A percentile compares a stretch with the other conserved stretches of the same genome.
Evolutionary conservation across 2,888 invertebrate species (phyloP).

Genomic region (Rhingia rostrata): DNA sequence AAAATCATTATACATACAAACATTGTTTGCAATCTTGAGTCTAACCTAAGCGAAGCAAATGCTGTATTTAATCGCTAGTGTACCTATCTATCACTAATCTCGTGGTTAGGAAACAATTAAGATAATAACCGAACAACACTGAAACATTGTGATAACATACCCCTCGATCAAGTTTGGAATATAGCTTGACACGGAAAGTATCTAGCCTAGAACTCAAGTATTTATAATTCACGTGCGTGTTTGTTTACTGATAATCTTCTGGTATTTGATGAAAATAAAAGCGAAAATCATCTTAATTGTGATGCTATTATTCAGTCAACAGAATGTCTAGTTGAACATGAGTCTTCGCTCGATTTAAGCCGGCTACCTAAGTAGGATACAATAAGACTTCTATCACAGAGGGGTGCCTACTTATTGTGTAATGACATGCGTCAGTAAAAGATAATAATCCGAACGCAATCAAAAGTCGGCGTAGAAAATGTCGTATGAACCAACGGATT

Average conservation of each 20-base stretch:
- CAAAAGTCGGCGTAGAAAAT: neutral
- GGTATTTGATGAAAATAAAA: neutral
- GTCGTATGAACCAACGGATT: neutral
- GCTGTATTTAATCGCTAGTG: too few species aligned
- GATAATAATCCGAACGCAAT: neutral
- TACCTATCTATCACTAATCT: neutral
- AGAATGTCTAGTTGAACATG: neutral
- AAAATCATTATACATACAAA: neutral
- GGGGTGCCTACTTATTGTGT: neutral
- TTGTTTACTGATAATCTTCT: neutral
- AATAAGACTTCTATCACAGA: neutral
- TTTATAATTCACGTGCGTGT: neutral
- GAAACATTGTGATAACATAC: conserved; percentile 6
- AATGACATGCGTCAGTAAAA: neutral
- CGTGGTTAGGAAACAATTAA: conserved; percentile 13
- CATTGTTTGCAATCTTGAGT: too few species aligned
- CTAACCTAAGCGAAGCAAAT: too few species aligned
- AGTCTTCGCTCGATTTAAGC: neutral
- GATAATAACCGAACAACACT: conserved; percentile 24
- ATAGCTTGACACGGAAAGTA: conserved; percentile 5
- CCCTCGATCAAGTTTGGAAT: neutral
- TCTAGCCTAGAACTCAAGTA: neutral
- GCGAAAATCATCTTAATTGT: neutral
- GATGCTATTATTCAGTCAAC: neutral
- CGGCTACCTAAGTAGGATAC: neutral